phyloP scores from a whole-genome alignment of 2,797 vertebrate species.

The Pristis pectinata region DNA sequence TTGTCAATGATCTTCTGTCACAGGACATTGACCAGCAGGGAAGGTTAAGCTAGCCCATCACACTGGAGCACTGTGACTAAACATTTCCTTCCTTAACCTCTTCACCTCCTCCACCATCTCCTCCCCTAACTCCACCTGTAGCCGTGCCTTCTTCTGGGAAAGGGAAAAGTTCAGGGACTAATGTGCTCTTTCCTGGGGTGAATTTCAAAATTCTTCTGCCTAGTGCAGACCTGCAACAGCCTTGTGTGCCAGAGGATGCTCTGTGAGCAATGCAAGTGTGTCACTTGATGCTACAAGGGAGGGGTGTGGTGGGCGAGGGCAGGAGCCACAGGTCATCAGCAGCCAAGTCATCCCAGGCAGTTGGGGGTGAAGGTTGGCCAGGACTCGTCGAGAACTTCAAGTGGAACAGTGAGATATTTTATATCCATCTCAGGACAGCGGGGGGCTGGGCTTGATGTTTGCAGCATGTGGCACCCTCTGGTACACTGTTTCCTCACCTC shows the following conservation, averaged over 20 bases:
- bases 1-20: not conserved
- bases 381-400: not conserved
- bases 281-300: not conserved
- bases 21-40: not conserved
- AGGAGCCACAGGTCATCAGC: not conserved
- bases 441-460: not conserved
- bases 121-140: not conserved
- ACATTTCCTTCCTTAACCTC: not conserved
- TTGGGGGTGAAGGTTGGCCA: not conserved
- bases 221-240: not conserved
- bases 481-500: not conserved
- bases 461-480: not conserved
- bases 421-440: not conserved
- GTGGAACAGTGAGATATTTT: not conserved
- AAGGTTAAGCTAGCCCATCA: not conserved
- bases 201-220: not conserved
- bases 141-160: no score
- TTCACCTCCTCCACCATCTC: no score
- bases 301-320: no score
- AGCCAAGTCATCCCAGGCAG: not conserved
- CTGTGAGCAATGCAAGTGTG: not conserved
- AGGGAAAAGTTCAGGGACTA: no score
- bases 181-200: no score
- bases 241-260: not conserved
- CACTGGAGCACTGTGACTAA: not conserved